Conservation (phyloP, 2,888 invertebrate species). For the Zygothrica quintamaculata region DNA sequence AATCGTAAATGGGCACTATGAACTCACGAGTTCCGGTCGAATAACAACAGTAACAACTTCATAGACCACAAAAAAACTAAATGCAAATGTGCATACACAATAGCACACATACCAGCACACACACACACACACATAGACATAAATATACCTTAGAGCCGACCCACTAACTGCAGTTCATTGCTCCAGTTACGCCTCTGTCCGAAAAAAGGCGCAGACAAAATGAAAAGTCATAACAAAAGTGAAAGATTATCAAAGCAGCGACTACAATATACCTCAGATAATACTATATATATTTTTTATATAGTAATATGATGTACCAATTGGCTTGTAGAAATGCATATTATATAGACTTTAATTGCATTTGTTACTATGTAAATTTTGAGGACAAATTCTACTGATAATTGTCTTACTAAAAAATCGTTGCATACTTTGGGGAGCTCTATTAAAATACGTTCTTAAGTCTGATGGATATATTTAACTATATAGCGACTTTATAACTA, state of each 20-base stretch:
- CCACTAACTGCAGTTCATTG: constrained; percentile 60
- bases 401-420: no score
- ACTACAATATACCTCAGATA: constrained; percentile 20
- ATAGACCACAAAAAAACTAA: constrained; percentile 12
- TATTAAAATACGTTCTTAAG: background rate
- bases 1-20: constrained; percentile 74
- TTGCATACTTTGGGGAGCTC: constrained; percentile 23
- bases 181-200: constrained; percentile 46
- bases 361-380: no score
- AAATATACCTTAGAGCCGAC: background rate
- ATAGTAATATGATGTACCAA: no score
- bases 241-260: background rate
- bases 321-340: no score
- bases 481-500: no score
- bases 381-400: no score
- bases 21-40: constrained; percentile 73
- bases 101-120: constrained; percentile 22
- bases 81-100: constrained; percentile 48
- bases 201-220: constrained; percentile 24
- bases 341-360: no score
- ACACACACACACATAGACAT: constrained; percentile 20
- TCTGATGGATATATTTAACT: no score
- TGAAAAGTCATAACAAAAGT: constrained; percentile 44
- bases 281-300: no score
- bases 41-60: constrained; percentile 17